Base-by-base conservation (phyloP, 2,888 invertebrate genomes). In the Clistopyga incitator region DNA sequence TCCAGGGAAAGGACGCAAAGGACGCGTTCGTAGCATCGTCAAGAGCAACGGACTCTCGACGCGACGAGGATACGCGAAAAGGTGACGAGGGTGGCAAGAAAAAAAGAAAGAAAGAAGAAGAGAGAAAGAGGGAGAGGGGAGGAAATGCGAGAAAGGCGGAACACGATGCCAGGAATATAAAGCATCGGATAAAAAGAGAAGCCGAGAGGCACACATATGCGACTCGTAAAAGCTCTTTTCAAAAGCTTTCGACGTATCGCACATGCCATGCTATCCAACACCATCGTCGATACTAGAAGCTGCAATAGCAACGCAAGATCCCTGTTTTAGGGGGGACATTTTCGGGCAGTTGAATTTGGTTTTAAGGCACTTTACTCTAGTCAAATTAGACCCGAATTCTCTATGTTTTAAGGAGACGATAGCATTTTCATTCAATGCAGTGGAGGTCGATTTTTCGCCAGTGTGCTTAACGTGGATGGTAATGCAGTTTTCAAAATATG, bases 91-190 rank as follows among this genome's bases (percentile, higher is more conserved):
- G 80, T 50, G 54, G 61, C 75, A 85, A 78, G 85, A 77, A 54
- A 79, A 70, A 77, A 77, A 65, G 50, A 79, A 70, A 77, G 74
- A 65, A 25, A 20, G 13, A 18, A 13, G 54, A 85, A 82, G 86
- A 88, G 85, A 80, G 56, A 65, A 29, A 50, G 20, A 6, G 29
- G 4, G 8, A 20, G 23, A 6, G 45, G 6, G 25, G 13, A 67
- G 67, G 67, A 20, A 54, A 42, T 61, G 56, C 68, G 59, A 56
- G 79, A 77, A 68, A 65, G 59, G 45, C 67, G 85, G 86, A 84
- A 88, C 85, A 88, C 86, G 88, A 86, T 88, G 90, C 89, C 87
- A 87, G 88, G 91, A 91, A 91, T 91, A 91, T 90, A 90, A 91
- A 91, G 86, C 88, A 87, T 23, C 86, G 89, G 88, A 90, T 91